These are phyloP conservation scores for Thalassophryne amazonica DNA, from an alignment of 2,797 vertebrate species.

Conservation along the genomic window DNA sequence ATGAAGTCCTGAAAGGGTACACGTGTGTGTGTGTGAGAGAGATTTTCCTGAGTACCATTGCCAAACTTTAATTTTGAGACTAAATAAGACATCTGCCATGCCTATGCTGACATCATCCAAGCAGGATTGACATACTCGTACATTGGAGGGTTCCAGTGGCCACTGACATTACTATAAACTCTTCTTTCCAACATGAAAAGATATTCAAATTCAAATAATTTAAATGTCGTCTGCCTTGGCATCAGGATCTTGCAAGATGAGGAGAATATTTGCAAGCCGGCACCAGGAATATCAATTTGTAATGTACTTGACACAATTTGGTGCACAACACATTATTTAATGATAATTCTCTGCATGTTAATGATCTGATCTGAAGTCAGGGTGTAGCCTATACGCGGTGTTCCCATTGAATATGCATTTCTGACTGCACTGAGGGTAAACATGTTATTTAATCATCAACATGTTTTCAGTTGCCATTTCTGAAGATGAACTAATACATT, in stretches of 20 bases:
- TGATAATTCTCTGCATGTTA: conserved; percentile 72
- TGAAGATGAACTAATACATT: conserved; percentile 63
- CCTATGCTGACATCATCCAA: too few species aligned
- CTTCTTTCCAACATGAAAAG: conserved; percentile 3
- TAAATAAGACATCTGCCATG: too few species aligned
- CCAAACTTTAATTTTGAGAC: too few species aligned
- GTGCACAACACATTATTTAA: conserved; percentile 76
- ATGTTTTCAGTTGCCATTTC: conserved; percentile 60
- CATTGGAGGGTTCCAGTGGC: too few species aligned
- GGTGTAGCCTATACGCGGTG: conserved; percentile 64
- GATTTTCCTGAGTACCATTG: too few species aligned
- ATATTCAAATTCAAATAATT: conserved; percentile 6
- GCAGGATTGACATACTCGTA: too few species aligned
- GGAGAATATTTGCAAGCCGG: conserved; percentile 23
- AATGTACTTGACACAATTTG: conserved; percentile 79
- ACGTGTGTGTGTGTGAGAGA: too few species aligned
- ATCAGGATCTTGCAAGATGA: conserved; percentile 36
- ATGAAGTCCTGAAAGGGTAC: too few species aligned
- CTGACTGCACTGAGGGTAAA: conserved; percentile 63
- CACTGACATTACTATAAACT: too few species aligned
- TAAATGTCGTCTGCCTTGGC: conserved; percentile 31
- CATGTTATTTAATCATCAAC: conserved; percentile 75
- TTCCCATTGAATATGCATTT: conserved; percentile 80
- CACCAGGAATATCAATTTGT: conserved; percentile 73
- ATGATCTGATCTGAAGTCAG: conserved; percentile 72